phyloP scores from a whole-genome alignment of 2,888 invertebrate species.

The Macropis europaea region DNA sequence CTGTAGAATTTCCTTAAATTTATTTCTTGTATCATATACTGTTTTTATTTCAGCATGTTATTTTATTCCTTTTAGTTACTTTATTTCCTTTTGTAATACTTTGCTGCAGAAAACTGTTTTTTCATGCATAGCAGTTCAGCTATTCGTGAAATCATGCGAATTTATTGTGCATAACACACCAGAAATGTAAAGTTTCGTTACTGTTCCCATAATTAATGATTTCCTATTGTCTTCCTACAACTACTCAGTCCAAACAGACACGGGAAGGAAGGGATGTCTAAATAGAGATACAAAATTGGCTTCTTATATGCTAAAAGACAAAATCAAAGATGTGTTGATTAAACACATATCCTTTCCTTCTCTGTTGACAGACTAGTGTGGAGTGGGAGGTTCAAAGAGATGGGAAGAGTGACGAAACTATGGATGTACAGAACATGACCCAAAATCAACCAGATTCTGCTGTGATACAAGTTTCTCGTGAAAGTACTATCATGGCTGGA shows the following conservation, averaged over 20 bases:
- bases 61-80: neutral
- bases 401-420: slow-evolving; percentile 79
- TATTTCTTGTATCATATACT: neutral
- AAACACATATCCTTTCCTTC: slow-evolving; percentile 83
- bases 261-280: slow-evolving; percentile 82
- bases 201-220: slow-evolving; percentile 59
- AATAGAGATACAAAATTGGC: slow-evolving; percentile 61
- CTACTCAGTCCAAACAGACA: slow-evolving; percentile 64
- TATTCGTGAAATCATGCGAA: slow-evolving; percentile 2
- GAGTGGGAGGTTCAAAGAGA: slow-evolving; percentile 81
- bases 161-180: neutral
- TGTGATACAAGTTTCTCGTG: slow-evolving; percentile 68
- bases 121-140: neutral
- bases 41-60: slow-evolving; percentile 35
- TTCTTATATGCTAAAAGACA: slow-evolving; percentile 72
- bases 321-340: slow-evolving; percentile 72
- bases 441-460: slow-evolving; percentile 69
- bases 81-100: neutral
- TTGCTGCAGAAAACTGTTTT: neutral
- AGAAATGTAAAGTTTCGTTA: slow-evolving; percentile 63
- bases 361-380: slow-evolving; percentile 85
- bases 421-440: slow-evolving; percentile 73
- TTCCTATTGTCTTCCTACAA: slow-evolving; percentile 49
- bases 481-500: slow-evolving; percentile 71
- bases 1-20: neutral